Evolutionary conservation across 2,113 vertebrate species (phyloP), one percentile per base, ranked within the genome.

Genomic region (Aleadryas rufinucha): DNA sequence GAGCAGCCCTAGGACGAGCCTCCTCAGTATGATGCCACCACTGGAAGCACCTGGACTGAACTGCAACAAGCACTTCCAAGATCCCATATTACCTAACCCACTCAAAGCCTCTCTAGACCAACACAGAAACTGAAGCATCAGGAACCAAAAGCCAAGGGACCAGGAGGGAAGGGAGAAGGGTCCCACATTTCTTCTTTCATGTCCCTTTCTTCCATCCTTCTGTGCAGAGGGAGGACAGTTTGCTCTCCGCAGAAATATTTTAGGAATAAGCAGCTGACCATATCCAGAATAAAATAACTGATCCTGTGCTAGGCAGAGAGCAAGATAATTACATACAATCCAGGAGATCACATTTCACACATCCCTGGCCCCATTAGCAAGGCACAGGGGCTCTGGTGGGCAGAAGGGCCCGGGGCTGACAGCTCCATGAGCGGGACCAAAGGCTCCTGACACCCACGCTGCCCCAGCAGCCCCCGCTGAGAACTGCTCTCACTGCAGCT

Each of bases 351-450:
- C 56, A 20, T 50, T 16, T 64, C 64, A 76, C 45, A 20, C 13
- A 27, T 5, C 79, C 61, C 39, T 42, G 68, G 37, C 70, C 60
- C 69, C 7, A 0, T n/a, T 7, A 84, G 72, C 81, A 72, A 59
- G 83, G 76, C 39, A 45, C 30, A 2, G 61, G 54, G 42, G 84
- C 66, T 69, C 39, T 27, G 28, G 16, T 0, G 6, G 68, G 65
- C 4, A 13, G 31, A 50, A 79, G 41, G 31, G 41, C 66, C 74
- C 1, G 0, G 33, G n/a, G 44, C 41, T 33, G 50, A 65, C 30
- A 60, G 50, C 41, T 39, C n/a, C 0, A 0, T 3, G 24, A 6
- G 42, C 9, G 8, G 24, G 31, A 47, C 31, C 2, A 1, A 60
- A 39, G 44, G 57, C 41, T 88, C 47, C 79, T 47, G 39, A 57